Evolutionary conservation across 2,888 invertebrate species (phyloP), one percentile per base, ranked within the genome.

Genomic region (Thalpophila matura): DNA sequence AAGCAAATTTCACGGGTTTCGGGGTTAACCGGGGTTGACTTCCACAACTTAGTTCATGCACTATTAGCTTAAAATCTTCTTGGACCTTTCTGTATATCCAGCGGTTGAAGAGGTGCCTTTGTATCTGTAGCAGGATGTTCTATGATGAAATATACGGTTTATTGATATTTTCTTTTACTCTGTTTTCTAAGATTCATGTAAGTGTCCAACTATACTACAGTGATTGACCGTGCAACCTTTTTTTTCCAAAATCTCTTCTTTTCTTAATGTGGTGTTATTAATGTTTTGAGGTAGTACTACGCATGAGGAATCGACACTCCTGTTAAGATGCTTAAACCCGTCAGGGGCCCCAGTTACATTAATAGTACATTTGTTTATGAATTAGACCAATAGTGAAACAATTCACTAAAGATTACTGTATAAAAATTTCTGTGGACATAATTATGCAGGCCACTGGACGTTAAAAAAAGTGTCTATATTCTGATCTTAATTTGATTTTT

Each of bases 51-150:
- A 33, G 20, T 59, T 38, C 1, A 46, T 10, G 2, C 22, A 33
- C 7, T 51, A 26, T 38, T 42, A 47, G 29, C 40, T 68, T 59
- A 14, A 43, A 45, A 56, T 66, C 40, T 43, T 20, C 57, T 56
- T 14, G 20, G 27, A 31, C 43, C 31, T 42, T 46, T 61, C 61
- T 46, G 35, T 10, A 14, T 27, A 61, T 46, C 62, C 46, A 40
- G 16, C 4, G n/a, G 16, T 12, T 31, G 31, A 26, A 18, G 14
- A 35, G 35, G 27, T 27, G 3, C 35, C 29, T 47, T 12, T 29
- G n/a, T 18, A 27, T 7, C 18, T 29, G 2, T 60, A 35, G 27
- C 3, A 1, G 18, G n/a, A 4, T 18, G 22, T 29, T n/a, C n/a
- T n/a, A n/a, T n/a, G 24, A 49, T 63, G 4, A 20, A 18, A 29